Evolutionary conservation across 1,140 invertebrate genomes (phyloP), one percentile per base, ranked within the genome.

Genomic region (Drosophila sturtevanti): DNA sequence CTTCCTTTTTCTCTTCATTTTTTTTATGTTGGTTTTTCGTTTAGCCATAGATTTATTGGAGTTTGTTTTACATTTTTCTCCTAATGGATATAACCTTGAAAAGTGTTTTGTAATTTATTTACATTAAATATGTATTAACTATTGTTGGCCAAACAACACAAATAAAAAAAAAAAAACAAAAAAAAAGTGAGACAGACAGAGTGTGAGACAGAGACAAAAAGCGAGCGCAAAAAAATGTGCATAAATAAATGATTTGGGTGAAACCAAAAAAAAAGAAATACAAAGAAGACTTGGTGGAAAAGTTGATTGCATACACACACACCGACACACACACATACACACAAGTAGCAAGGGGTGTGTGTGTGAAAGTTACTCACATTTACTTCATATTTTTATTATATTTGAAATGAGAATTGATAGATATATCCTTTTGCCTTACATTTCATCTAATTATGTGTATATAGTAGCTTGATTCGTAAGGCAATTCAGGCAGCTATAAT

Each of bases 91-190:
- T 71, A 86, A 87, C 82, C 82, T 86, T 86, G 82, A 87, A 86
- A 86, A 87, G 68, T 76, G 70, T 79, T 82, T 86, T 76, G 68
- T 75, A 87, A 87, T 87, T 86, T 80, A 79, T 86, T 87, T 82
- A 35, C 82, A 87, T 86, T 76, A 86, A 86, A 76, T 82, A 86
- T 86, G 81, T 71, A 86, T 56, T 66, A 59, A 82, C 74, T 72
- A 86, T 86, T 81, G 72, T 78, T 69, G 66, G 68, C 67, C 62
- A 56, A 58, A 68, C 78, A 80, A 63, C 72, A 63, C 72, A 63
- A 18, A 44, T 16, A 48, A 16, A 48, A 16, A 48, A 16, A 68
- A 77, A 77, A 72, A 79, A 72, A 79, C 76, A 84, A 61, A 84
- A 24, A 82, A 22, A 68, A 51, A 56, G 22, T 37, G 44, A 72